Conservation (phyloP, 2,113 vertebrate genomes). For the Synchiropus splendidus region DNA sequence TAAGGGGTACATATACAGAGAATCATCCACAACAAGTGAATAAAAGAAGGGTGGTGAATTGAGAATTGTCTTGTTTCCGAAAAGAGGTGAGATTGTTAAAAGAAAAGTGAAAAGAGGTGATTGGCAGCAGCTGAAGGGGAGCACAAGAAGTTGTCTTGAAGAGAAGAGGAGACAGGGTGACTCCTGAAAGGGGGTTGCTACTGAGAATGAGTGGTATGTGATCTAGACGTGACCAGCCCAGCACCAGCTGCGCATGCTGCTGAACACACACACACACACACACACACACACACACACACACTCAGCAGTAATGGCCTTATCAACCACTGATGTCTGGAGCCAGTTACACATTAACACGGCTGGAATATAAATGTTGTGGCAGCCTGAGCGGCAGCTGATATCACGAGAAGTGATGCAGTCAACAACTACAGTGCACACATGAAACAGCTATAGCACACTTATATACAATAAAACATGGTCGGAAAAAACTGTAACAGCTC, state of each 20-base stretch:
- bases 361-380: conserved; percentile 8
- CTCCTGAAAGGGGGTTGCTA: conserved; percentile 32
- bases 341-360: conserved; percentile 15
- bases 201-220: conserved; percentile 49
- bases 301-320: conserved; percentile 14
- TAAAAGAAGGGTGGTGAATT: too few relatives aligned
- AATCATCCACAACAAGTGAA: too few relatives aligned
- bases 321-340: conserved; percentile 9
- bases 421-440: too few relatives aligned
- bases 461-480: too few relatives aligned
- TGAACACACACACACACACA: conserved; percentile 12
- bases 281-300: conserved; percentile 11
- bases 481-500: too few relatives aligned
- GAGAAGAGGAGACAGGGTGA: conserved; percentile 25
- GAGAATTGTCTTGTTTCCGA: too few relatives aligned
- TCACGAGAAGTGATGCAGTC: not conserved
- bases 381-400: conserved; percentile 1
- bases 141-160: conserved; percentile 3
- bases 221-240: conserved; percentile 33
- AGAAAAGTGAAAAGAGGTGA: conserved; percentile 1
- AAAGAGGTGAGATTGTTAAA: not conserved
- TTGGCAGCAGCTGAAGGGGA: conserved; percentile 2
- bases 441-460: too few relatives aligned
- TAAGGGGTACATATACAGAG: too few relatives aligned
- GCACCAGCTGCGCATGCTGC: conserved; percentile 48